Evolutionary conservation across 2,888 invertebrate genomes (phyloP), one percentile per base, ranked within the genome.

Genomic region (Monochamus alternatus): DNA sequence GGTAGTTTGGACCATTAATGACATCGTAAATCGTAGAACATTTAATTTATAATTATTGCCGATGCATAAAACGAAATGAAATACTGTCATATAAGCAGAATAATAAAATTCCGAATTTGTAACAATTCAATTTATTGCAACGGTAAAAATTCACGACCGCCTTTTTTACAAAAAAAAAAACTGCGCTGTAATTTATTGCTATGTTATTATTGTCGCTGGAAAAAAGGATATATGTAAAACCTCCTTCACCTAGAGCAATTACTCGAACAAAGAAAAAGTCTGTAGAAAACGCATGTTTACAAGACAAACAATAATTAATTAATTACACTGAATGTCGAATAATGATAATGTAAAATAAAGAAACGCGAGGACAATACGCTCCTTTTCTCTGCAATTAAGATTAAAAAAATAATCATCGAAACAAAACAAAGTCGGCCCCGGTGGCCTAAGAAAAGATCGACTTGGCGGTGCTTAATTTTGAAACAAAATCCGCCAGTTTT

Each of bases 401-500:
- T 55, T 5, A n/a, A 5, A 55, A 7, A 55, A 55, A 55, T 14
- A 55, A 14, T 55, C 22, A 22, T 22, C 55, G n/a, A n/a, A 55
- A 55, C 55, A 55, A 55, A 22, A 55, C 7, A n/a, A 22, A 14
- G 55, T 7, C 55, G 3, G 4, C 22, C n/a, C n/a, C 14, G 55
- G 55, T 55, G 55, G 55, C 55, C 12, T 55, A 47, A 47, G 8
- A 47, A 55, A 47, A 8, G 47, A 47, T 47, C 47, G 47, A 22
- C 55, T n/a, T 22, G 5, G n/a, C 22, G n/a, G n/a, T 55, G n/a
- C 14, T 14, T 55, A 55, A 55, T 55, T 55, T 55, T 55, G 55
- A 55, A n/a, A 63, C 38, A 63, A 44, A 38, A 63, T 51, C 52
- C 63, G 38, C 31, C 38, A 62, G 52, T 22, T 71, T 71, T 71